Evolutionary conservation across 2,113 vertebrate genomes (phyloP).

Genomic region (Cairina moschata): DNA sequence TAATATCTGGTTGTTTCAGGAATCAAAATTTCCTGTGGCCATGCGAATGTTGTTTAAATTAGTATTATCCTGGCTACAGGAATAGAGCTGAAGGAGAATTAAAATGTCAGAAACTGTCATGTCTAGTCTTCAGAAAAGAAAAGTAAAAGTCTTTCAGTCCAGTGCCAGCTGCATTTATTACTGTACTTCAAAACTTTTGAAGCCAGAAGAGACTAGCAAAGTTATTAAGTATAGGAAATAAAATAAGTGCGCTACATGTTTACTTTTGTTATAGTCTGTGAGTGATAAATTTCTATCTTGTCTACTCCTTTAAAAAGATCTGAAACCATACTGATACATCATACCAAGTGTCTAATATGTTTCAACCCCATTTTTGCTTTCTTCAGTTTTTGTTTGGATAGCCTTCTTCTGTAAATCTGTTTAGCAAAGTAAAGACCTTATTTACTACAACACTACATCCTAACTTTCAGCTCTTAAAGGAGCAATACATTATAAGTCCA

Average conservation of each 20-base stretch:
- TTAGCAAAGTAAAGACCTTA: slow-evolving; percentile 29
- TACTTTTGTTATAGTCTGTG: background rate
- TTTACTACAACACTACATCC: slow-evolving; percentile 35
- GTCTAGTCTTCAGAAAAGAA: background rate
- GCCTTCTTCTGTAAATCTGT: slow-evolving; percentile 18
- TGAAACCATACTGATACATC: background rate
- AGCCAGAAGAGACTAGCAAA: background rate
- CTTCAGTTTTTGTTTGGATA: slow-evolving; percentile 9
- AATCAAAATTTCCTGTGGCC: background rate
- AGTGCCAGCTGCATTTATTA: background rate
- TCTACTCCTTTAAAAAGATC: background rate
- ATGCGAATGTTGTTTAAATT: background rate
- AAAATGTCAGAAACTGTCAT: background rate
- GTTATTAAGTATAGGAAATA: background rate
- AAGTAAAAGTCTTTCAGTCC: background rate
- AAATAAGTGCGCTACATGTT: background rate
- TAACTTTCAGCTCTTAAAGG: slow-evolving; percentile 46
- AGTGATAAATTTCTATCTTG: background rate
- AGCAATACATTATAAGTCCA: background rate
- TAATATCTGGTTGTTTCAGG: background rate
- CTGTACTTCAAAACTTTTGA: background rate
- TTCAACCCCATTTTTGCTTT: background rate
- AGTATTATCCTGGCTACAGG: background rate
- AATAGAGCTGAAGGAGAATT: background rate
- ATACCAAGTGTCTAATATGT: background rate